Conservation (phyloP, 1,140 invertebrate species). For the Pseudomyrmex dendroicus region DNA sequence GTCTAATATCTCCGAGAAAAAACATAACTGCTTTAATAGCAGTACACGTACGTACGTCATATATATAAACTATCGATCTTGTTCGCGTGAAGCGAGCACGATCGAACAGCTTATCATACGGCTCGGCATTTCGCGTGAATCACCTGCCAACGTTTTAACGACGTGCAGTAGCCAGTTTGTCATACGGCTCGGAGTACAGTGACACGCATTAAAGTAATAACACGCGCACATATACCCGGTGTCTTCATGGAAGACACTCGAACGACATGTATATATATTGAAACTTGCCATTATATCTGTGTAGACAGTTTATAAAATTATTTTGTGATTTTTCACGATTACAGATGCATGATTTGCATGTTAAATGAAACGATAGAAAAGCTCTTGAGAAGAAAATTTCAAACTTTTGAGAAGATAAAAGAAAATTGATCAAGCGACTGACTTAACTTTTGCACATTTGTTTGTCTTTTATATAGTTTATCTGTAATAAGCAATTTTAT, state of each 20-base stretch:
- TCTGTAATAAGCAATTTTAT: too few species aligned
- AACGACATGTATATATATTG: conserved; percentile 45
- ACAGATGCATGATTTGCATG: too few species aligned
- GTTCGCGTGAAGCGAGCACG: conserved; percentile 37
- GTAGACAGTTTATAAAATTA: neutral
- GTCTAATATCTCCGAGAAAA: neutral
- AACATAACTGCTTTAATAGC: too few species aligned
- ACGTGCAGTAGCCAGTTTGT: conserved; percentile 71
- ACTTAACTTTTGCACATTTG: too few species aligned
- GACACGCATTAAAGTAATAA: conserved; percentile 73
- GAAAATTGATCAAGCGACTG: too few species aligned
- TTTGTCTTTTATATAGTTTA: too few species aligned
- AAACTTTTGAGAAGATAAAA: too few species aligned
- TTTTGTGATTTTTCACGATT: too few species aligned
- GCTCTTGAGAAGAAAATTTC: too few species aligned
- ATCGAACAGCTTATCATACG: conserved; percentile 68
- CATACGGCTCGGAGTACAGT: conserved; percentile 64
- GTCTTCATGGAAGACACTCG: conserved; percentile 50
- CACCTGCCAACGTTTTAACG: conserved; percentile 72
- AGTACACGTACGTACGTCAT: too few species aligned
- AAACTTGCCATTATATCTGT: conserved; percentile 15
- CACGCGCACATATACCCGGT: conserved; percentile 52
- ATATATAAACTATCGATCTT: conserved; percentile 58
- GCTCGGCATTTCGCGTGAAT: conserved; percentile 72
- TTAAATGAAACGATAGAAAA: too few species aligned